These are phyloP conservation scores for Glaucidium brasilianum DNA, from an alignment of 2,113 vertebrate genomes.

Conservation along the genomic window DNA sequence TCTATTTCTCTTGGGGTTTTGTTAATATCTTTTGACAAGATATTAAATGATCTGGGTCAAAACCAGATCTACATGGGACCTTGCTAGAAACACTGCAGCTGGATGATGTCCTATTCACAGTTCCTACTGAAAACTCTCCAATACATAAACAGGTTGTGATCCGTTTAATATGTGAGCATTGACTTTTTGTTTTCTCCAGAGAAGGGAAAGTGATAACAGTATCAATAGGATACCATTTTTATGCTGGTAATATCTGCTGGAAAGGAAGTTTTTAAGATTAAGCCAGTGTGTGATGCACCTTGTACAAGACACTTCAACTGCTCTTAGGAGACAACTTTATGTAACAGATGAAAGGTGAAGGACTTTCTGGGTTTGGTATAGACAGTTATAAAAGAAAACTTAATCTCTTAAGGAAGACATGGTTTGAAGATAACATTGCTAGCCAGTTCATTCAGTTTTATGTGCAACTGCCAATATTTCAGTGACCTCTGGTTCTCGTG, in stretches of 20 bases:
- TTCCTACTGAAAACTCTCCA: neutral
- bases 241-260: neutral
- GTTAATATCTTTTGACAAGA: constrained; percentile 6
- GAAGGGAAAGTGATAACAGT: neutral
- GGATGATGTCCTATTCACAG: neutral
- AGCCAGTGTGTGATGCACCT: neutral
- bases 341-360: neutral
- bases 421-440: neutral
- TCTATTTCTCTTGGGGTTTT: neutral
- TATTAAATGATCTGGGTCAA: neutral
- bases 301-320: neutral
- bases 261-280: neutral
- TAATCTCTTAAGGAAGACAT: neutral
- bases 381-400: neutral
- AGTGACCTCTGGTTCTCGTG: neutral
- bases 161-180: neutral
- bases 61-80: neutral
- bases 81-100: neutral
- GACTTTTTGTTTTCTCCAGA: neutral
- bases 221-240: neutral
- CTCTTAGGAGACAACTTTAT: neutral
- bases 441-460: neutral
- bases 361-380: neutral
- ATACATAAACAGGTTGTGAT: neutral
- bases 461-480: neutral